Evolutionary conservation across 2,888 invertebrate species (phyloP).

Genomic region (Cryptocephalus moraei): DNA sequence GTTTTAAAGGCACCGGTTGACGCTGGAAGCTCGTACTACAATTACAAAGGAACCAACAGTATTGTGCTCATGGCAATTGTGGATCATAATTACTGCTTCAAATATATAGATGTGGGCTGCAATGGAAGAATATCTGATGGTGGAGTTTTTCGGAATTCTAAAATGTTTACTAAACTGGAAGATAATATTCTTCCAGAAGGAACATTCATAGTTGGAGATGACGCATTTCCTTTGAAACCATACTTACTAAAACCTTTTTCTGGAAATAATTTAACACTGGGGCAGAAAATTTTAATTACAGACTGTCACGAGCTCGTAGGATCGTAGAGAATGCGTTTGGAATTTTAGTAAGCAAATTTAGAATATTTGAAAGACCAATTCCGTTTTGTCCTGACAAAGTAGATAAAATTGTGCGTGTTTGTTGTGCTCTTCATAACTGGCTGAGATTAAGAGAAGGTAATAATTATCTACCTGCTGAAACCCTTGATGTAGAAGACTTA

Average conservation of each 20-base stretch:
- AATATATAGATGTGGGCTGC: slow-evolving; percentile 13
- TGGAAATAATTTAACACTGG: background rate
- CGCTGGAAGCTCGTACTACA: slow-evolving; percentile 14
- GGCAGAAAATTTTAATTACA: slow-evolving; percentile 4
- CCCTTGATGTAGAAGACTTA: no score
- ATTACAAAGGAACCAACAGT: slow-evolving; percentile 16
- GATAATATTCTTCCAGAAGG: slow-evolving; percentile 6
- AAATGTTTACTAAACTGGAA: slow-evolving; percentile 6
- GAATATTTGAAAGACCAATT: slow-evolving; percentile 7
- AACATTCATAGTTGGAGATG: slow-evolving; percentile 15
- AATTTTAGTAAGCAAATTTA: slow-evolving; percentile 5
- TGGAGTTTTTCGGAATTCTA: slow-evolving; percentile 11
- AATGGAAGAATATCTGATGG: slow-evolving; percentile 14
- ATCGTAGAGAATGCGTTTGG: slow-evolving; percentile 9
- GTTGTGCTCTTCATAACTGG: slow-evolving; percentile 1
- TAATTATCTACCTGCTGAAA: no score
- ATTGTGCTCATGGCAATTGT: slow-evolving; percentile 17
- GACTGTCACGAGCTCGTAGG: slow-evolving; percentile 5
- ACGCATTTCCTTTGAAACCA: slow-evolving; percentile 15
- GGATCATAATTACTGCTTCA: slow-evolving; percentile 16
- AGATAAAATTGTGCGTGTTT: background rate
- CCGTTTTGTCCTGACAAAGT: slow-evolving; percentile 3
- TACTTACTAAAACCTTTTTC: slow-evolving; percentile 12
- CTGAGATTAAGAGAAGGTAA: background rate
- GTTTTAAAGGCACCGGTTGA: slow-evolving; percentile 14